A percentile compares a stretch with the other conserved stretches of the same genome.
Conservation (phyloP, 2,797 vertebrate genomes). For the Okamejei kenojei region DNA sequence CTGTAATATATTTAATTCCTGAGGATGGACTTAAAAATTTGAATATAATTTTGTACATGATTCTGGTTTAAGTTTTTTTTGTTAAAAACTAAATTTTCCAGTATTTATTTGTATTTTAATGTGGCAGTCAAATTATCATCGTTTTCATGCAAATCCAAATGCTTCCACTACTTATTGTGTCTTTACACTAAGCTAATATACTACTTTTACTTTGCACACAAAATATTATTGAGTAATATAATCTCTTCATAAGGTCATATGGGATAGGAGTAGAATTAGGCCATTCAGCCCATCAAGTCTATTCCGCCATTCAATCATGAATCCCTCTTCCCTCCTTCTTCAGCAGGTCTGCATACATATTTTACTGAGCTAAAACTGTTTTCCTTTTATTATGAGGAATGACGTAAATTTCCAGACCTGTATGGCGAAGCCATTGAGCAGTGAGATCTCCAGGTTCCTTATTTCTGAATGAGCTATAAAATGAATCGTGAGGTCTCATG, state of each 20-base stretch:
- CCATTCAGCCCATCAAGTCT: too few species aligned
- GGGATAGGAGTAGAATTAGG: too few species aligned
- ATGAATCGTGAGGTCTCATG: not conserved
- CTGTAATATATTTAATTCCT: too few species aligned
- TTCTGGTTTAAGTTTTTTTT: not conserved
- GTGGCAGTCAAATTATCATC: not conserved
- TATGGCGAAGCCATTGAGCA: slow-evolving; percentile 50
- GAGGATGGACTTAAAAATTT: too few species aligned
- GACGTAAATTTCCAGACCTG: slow-evolving; percentile 41
- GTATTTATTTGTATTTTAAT: not conserved
- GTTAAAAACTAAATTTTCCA: not conserved
- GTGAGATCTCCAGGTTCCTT: slow-evolving; percentile 45
- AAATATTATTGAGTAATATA: too few species aligned
- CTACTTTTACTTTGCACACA: not conserved
- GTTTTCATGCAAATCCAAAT: not conserved
- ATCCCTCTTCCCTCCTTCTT: not conserved
- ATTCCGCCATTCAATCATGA: too few species aligned
- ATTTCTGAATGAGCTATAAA: slow-evolving; percentile 41
- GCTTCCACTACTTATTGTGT: not conserved
- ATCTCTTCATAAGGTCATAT: too few species aligned
- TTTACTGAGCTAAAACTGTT: not conserved
- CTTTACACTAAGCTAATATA: not conserved
- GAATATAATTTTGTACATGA: too few species aligned
- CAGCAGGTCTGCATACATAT: not conserved
- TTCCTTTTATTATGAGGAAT: not conserved